phyloP scores from a whole-genome alignment of 1,140 invertebrate species.

The Gonioctena quinquepunctata region DNA sequence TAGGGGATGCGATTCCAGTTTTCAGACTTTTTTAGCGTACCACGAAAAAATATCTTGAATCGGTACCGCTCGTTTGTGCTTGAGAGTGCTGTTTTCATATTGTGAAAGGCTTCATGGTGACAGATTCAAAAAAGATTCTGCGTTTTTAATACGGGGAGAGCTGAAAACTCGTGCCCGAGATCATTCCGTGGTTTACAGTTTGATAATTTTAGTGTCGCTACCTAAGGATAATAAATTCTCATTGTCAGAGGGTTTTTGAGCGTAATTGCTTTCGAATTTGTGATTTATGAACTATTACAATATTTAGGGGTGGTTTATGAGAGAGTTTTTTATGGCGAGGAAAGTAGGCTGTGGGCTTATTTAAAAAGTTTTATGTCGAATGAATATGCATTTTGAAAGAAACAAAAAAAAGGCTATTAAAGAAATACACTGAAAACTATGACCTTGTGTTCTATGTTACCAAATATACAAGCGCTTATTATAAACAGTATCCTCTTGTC shows the following conservation, averaged over 20 bases:
- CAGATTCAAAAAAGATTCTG: slow-evolving; percentile 3
- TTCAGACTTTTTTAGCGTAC: slow-evolving; percentile 7
- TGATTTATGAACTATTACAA: slow-evolving; percentile 4
- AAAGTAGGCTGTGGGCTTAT: no score
- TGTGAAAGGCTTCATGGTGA: neutral
- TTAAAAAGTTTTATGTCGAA: no score
- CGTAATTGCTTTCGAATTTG: neutral
- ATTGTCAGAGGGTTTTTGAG: slow-evolving; percentile 2
- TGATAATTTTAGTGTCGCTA: neutral
- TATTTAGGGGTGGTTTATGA: neutral
- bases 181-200: slow-evolving; percentile 1
- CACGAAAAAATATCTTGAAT: slow-evolving; percentile 7
- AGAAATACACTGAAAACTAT: no score
- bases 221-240: slow-evolving; percentile 12
- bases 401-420: no score
- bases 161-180: slow-evolving; percentile 5
- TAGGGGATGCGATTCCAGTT: slow-evolving; percentile 13
- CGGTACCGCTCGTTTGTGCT: no score
- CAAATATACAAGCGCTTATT: no score
- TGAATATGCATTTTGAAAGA: no score
- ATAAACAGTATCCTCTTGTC: no score
- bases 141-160: neutral
- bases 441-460: no score
- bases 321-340: no score
- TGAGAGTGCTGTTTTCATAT: neutral